Base-by-base conservation (phyloP, 2,797 vertebrate species). In the Oreortyx pictus region DNA sequence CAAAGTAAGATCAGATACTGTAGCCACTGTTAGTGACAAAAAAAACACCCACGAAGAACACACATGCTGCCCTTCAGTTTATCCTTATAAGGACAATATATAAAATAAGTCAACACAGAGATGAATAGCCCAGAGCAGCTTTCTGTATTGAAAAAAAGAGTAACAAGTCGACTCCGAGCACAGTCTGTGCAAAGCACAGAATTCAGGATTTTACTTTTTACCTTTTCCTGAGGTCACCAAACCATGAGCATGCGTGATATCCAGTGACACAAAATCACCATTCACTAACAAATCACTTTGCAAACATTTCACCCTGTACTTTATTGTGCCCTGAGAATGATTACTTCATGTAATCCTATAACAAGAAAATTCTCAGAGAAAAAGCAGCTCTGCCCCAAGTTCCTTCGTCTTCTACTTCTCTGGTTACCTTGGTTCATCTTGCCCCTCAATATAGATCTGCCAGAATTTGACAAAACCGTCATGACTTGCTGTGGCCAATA, bases 381-480 rank as follows among this genome's bases (percentile, higher is more conserved):
- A 75, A 39, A 6, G 12, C 15, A 78, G 76, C 18, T 57, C 39
- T 52, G 7, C 59, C 71, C 31, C 19, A 15, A 67, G 19, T 64
- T 7, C 10, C 20, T 44, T 44, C 4, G 14, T 71, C 62, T 82
- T 37, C 29, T 19, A 83, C 8, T 47, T 85, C n/a, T 71, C 52
- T 61, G 76, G 14, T 96, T 97, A 99, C 99, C 99, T 99, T 39
- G 99, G 99, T 57, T 99, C 98, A 70, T 99, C 99, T 86, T 99
- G 98, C 14, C 97, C 98, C 88, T 99, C 99, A 49, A 99, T 99
- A 95, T 99, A 99, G 91, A 99, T 99, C 97, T 99, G 99, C 99
- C 99, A 99, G 96, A 99, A 99, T 96, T 99, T 99, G 84, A 99
- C 98, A 93, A 98, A 99, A 62, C 99, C 99, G 71, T 99, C 99